These are phyloP conservation scores for Gasterosteus nipponicus DNA, from an alignment of 2,113 vertebrate genomes.

Conservation along the genomic window DNA sequence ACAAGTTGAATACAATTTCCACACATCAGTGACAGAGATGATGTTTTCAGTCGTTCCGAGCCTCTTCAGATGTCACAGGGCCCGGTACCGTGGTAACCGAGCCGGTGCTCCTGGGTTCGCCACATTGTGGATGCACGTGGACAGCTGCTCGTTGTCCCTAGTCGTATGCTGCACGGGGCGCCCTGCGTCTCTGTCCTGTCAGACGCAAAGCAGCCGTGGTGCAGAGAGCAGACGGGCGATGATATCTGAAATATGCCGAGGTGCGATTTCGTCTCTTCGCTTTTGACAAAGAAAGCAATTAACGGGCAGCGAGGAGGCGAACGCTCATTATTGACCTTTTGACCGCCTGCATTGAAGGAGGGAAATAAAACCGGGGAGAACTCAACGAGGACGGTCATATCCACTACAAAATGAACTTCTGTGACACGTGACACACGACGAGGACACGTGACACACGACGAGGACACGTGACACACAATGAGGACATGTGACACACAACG, in stretches of 20 bases:
- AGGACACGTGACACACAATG: too few relatives aligned
- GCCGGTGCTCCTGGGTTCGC: not conserved
- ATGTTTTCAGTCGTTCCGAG: too few relatives aligned
- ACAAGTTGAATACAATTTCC: too few relatives aligned
- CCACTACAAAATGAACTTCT: constrained; percentile 28
- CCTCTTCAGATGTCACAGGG: too few relatives aligned
- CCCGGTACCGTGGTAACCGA: too few relatives aligned
- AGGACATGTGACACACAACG: constrained; percentile 6
- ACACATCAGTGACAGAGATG: too few relatives aligned
- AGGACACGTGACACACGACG: too few relatives aligned
- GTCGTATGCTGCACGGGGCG: not conserved
- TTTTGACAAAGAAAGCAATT: constrained; percentile 79
- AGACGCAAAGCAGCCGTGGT: constrained; percentile 38
- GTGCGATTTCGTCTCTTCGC: constrained; percentile 59
- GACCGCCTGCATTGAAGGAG: constrained; percentile 63
- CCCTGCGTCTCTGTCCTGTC: constrained; percentile 22
- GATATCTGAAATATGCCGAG: constrained; percentile 64
- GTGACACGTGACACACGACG: too few relatives aligned
- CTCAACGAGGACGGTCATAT: constrained; percentile 28
- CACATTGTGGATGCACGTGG: constrained; percentile 56
- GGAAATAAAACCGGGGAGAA: constrained; percentile 42
- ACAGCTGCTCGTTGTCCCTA: constrained; percentile 9
- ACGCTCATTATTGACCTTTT: constrained; percentile 64
- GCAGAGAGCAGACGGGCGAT: constrained; percentile 36
- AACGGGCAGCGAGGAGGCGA: constrained; percentile 54